These are phyloP conservation scores for Megamerina dolium DNA, from an alignment of 2,888 invertebrate species.

Conservation along the genomic window DNA sequence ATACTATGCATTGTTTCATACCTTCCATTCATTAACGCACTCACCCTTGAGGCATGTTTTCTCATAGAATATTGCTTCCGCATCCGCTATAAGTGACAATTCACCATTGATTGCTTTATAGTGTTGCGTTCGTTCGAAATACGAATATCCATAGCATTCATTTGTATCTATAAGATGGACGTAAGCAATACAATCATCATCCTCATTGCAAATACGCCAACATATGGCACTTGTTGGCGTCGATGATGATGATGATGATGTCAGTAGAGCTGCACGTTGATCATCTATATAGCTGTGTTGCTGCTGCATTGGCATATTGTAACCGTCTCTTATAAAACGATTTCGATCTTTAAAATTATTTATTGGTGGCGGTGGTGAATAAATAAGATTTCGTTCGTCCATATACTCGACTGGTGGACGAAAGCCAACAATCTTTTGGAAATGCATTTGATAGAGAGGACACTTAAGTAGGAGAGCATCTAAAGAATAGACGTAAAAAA, in stretches of 20 bases:
- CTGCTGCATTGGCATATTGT: constrained; percentile 8
- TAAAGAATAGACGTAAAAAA: constrained; percentile 16
- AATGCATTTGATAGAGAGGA: constrained; percentile 44
- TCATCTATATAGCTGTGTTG: constrained; percentile 8
- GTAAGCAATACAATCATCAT: constrained; percentile 45
- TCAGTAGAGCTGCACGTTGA: constrained; percentile 2
- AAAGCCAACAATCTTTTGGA: constrained; percentile 48
- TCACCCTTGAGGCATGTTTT: constrained; percentile 46
- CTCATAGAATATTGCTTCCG: constrained; percentile 46
- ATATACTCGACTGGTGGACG: constrained; percentile 40
- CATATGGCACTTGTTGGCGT: constrained; percentile 33
- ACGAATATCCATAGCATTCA: constrained; percentile 44
- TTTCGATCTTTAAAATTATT: constrained; percentile 32
- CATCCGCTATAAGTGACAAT: constrained; percentile 39
- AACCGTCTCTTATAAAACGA: constrained; percentile 22
- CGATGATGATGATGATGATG: not conserved
- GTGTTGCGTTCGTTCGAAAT: constrained; percentile 32
- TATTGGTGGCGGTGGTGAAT: constrained; percentile 23
- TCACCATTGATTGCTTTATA: constrained; percentile 34
- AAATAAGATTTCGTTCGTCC: constrained; percentile 34
- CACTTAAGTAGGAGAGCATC: constrained; percentile 43
- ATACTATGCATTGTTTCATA: constrained; percentile 8
- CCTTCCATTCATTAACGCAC: constrained; percentile 6
- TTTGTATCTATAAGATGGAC: constrained; percentile 41
- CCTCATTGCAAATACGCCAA: constrained; percentile 40